Evolutionary conservation across 2,888 invertebrate species (phyloP), one percentile per base, ranked within the genome.

Genomic region (Amphimallon solstitiale): DNA sequence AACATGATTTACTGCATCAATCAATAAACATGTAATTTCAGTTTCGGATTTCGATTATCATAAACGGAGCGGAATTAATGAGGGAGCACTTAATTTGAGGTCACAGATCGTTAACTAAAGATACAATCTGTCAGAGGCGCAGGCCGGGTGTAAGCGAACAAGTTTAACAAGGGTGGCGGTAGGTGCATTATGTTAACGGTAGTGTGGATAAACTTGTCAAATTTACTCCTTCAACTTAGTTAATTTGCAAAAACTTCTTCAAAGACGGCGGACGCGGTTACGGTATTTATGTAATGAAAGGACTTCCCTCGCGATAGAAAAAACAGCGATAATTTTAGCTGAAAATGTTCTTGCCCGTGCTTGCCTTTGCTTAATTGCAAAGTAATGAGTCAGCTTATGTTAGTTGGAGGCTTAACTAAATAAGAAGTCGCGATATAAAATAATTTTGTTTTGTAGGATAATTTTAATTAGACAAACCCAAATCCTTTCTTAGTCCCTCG

Each of bases 61-160:
- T 54, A 59, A 29, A 29, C 43, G 14, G n/a, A n/a, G 9, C 29
- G 23, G 29, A 59, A 61, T 60, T 66, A 66, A 66, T 66, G 66
- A 66, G 49, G 14, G 52, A 14, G 37, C 52, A 66, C 19, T 66
- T 61, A 66, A 66, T 66, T 61, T 61, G 45, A 66, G 66, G 66
- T 45, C 66, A 52, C 66, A 46, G 66, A 66, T 66, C 66, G 61
- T 66, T 66, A 66, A 52, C 61, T 43, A 51, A 66, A 65, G 60
- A 52, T 66, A 60, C 61, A 61, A 61, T 66, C 61, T 66, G 61
- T 61, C 66, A 40, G 49, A 56, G 48, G 56, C 29, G 15, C 34
- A 59, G 38, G 43, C 52, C 43, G 56, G 23, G 12, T 43, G 15
- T 59, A 43, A 10, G 15, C 10, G 19, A 45, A 45, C 23, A 56